These are phyloP conservation scores for Dendrolimus pini DNA, from an alignment of 2,888 invertebrate species.

Conservation along the genomic window DNA sequence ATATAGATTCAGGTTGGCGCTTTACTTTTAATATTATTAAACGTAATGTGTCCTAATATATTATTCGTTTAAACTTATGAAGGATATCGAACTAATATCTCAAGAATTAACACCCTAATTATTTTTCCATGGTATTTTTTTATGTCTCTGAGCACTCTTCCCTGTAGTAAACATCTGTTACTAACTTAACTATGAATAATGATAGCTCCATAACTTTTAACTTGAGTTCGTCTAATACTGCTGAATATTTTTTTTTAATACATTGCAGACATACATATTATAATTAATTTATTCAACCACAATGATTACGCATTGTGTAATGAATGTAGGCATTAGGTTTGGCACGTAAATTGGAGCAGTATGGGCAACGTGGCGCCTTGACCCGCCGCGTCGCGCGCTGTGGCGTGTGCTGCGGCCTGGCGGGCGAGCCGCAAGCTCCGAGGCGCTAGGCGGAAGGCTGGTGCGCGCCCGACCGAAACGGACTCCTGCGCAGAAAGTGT, in stretches of 20 bases:
- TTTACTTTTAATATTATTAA: too few relatives aligned
- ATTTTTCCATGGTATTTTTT: too few relatives aligned
- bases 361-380: slow-evolving; percentile 41
- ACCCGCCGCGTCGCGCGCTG: slow-evolving; percentile 28
- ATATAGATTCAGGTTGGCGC: too few relatives aligned
- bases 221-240: too few relatives aligned
- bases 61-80: too few relatives aligned
- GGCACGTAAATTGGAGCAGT: slow-evolving; percentile 35
- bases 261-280: background rate
- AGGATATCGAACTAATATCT: too few relatives aligned
- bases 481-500: slow-evolving; percentile 69
- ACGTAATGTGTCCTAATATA: too few relatives aligned
- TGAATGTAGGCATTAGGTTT: slow-evolving; percentile 22
- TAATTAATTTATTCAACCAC: background rate
- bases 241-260: background rate
- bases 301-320: slow-evolving; percentile 14
- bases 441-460: slow-evolving; percentile 62
- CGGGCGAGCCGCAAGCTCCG: slow-evolving; percentile 15
- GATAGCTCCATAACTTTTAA: too few relatives aligned
- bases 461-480: slow-evolving; percentile 53
- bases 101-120: too few relatives aligned
- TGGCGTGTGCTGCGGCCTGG: slow-evolving; percentile 22
- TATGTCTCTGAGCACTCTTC: too few relatives aligned
- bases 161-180: too few relatives aligned
- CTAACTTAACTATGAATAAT: too few relatives aligned